phyloP scores from a whole-genome alignment of 1,140 invertebrate species.

The Drosophila pallidifrons region DNA sequence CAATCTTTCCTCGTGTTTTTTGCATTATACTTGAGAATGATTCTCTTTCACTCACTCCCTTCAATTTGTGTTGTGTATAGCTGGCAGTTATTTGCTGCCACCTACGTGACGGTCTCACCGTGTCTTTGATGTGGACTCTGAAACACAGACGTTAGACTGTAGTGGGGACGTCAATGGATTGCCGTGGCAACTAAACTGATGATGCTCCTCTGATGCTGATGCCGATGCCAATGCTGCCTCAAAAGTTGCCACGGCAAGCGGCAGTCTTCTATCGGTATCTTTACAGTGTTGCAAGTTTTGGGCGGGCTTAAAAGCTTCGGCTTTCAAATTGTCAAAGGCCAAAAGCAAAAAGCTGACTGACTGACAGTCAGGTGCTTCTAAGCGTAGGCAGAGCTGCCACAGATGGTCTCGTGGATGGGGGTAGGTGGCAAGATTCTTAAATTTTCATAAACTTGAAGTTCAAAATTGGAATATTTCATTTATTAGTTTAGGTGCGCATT shows the following conservation, averaged over 20 bases:
- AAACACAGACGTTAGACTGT: neutral
- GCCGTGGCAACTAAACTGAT: conserved; percentile 38
- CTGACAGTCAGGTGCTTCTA: conserved; percentile 13
- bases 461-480: conserved; percentile 1
- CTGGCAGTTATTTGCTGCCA: conserved; percentile 74
- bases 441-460: neutral
- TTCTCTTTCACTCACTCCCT: no score
- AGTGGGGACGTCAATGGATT: conserved; percentile 3
- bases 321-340: conserved; percentile 34
- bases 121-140: conserved; percentile 50
- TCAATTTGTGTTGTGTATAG: conserved; percentile 30
- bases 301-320: conserved; percentile 34
- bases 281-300: conserved; percentile 27
- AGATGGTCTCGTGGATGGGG: neutral
- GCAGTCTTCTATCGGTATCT: neutral
- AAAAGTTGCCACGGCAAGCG: conserved; percentile 18
- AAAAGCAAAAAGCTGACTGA: conserved; percentile 6
- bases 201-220: neutral
- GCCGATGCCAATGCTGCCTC: neutral
- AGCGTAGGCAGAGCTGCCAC: neutral
- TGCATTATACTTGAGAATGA: no score
- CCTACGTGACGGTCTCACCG: conserved; percentile 61
- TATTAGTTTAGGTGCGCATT: conserved; percentile 6
- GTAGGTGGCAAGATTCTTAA: conserved; percentile 20
- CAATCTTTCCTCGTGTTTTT: conserved; percentile 13